Evolutionary conservation across 1,140 invertebrate genomes (phyloP), one percentile per base, ranked within the genome.

Genomic region (Sarcophaga peregrina): DNA sequence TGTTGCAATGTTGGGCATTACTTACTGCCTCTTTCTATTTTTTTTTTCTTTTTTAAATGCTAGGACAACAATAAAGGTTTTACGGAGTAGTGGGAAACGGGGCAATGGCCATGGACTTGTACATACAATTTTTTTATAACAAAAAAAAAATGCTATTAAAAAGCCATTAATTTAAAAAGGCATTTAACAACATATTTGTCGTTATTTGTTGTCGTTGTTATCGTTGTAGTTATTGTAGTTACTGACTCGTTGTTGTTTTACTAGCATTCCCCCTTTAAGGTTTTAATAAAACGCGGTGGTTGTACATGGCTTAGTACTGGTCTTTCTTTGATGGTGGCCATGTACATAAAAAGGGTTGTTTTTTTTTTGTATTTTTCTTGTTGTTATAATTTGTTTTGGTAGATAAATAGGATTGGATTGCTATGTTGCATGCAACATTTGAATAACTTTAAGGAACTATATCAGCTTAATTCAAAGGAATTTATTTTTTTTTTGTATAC

Each of bases 151-250:
- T 37, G 75, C 75, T 78, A 78, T 78, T 78, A 78, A 78, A 78
- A 78, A 78, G 75, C 75, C 75, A 78, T 78, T 78, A 78, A 78
- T 78, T 78, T 78, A 78, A 78, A 78, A 52, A 78, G 75, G 47
- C 75, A 78, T 47, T 78, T 78, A 78, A 78, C 75, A 78, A 50
- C 75, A 78, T 52, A 68, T 68, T 68, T 68, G 62, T 68, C 17
- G 62, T 68, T 68, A 20, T 68, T 68, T 68, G 62, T 25, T 20
- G 6, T 68, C 20, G 7, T 68, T 68, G 9, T 20, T 68, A 20
- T 68, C 58, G 11, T 58, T 58, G 8, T 20, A 68, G n/a, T 17
- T 50, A 8, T 11, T 50, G 11, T 50, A 50, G 6, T n/a, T 8
- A n/a, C 62, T 1, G 20, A 8, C n/a, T 68, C 9, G 4, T 68